Conservation (phyloP, 2,113 vertebrate genomes). For the Labrus mixtus region DNA sequence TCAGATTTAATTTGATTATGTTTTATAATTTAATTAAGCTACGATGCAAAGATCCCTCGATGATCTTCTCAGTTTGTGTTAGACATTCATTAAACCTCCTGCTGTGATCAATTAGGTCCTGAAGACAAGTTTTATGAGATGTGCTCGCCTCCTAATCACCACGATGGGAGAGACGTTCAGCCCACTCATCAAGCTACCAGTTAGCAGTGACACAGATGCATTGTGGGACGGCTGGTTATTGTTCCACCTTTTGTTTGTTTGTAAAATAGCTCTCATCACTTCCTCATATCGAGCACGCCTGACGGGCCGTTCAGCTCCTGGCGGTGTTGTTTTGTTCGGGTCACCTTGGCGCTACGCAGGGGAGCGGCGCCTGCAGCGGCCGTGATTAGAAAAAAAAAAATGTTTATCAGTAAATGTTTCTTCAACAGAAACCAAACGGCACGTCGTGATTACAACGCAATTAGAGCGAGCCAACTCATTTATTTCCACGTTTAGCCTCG, state of each 20-base stretch:
- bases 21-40: constrained; percentile 76
- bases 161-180: constrained; percentile 57
- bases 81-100: constrained; percentile 73
- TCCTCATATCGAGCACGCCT: constrained; percentile 72
- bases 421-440: constrained; percentile 76
- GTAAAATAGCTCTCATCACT: constrained; percentile 73
- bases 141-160: constrained; percentile 72
- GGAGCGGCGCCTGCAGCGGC: constrained; percentile 77
- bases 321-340: constrained; percentile 79
- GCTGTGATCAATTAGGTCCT: constrained; percentile 81
- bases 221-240: constrained; percentile 68
- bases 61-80: constrained; percentile 60
- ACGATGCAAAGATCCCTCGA: constrained; percentile 67
- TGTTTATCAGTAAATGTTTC: constrained; percentile 84
- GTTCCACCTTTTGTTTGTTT: constrained; percentile 73
- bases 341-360: constrained; percentile 75
- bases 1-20: constrained; percentile 70
- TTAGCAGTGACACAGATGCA: constrained; percentile 66
- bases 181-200: constrained; percentile 58
- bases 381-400: constrained; percentile 80
- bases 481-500: constrained; percentile 75
- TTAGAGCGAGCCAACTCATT: constrained; percentile 84
- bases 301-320: constrained; percentile 79
- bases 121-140: constrained; percentile 78
- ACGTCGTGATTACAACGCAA: constrained; percentile 68